A percentile compares a stretch with the other conserved stretches of the same genome.
Evolutionary conservation across 2,888 invertebrate genomes (phyloP).

Genomic region (Sinotaia quadrata): DNA sequence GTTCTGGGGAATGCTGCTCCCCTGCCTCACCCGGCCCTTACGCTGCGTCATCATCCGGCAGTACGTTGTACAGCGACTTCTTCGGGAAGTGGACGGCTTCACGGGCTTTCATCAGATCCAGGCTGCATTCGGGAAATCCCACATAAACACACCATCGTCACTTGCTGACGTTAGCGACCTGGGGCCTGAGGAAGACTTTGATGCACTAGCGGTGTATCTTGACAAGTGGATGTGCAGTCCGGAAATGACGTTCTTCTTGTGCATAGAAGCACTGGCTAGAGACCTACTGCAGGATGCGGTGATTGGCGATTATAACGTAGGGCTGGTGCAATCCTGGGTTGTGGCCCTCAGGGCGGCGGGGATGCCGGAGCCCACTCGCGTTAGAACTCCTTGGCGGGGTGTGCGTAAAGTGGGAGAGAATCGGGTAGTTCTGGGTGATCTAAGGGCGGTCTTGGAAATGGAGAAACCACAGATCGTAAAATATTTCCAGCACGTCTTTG

Average conservation of each 20-base stretch:
- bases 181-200: not conserved
- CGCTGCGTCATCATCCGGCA: conserved; percentile 17
- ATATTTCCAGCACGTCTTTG: not conserved
- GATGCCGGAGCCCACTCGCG: not conserved
- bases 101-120: conserved; percentile 17
- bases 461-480: not conserved
- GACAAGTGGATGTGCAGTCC: conserved; percentile 6
- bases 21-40: not conserved
- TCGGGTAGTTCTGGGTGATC: conserved; percentile 8
- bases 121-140: not conserved
- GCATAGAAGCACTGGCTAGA: not conserved
- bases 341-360: not conserved
- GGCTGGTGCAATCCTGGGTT: conserved; percentile 2
- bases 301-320: not conserved
- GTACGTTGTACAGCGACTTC: conserved; percentile 7
- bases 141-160: not conserved
- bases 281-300: not conserved
- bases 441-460: not conserved
- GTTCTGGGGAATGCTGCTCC: conserved; percentile 17
- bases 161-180: not conserved
- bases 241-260: not conserved
- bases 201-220: not conserved
- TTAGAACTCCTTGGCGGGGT: conserved; percentile 5
- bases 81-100: conserved; percentile 27
- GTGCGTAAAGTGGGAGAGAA: conserved; percentile 14